phyloP scores from a whole-genome alignment of 2,113 vertebrate species.

The Oreochromis niloticus region DNA sequence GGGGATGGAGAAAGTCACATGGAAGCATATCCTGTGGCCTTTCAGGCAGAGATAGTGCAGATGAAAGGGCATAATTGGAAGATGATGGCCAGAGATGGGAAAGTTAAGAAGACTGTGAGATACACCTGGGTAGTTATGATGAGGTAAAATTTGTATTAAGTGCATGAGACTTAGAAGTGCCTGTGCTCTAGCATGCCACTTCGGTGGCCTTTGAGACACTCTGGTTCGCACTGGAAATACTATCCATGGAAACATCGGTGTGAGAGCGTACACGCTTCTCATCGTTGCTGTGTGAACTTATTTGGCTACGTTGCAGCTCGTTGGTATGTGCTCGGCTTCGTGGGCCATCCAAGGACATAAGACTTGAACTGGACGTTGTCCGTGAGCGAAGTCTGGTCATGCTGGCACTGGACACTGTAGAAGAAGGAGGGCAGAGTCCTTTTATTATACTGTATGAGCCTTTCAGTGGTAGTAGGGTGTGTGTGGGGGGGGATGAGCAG shows the following conservation, averaged over 20 bases:
- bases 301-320: conserved; percentile 41
- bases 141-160: conserved; percentile 20
- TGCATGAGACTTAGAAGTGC: background rate
- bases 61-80: conserved; percentile 16
- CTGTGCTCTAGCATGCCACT: conserved; percentile 77
- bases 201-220: conserved; percentile 77
- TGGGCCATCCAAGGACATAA: conserved; percentile 75
- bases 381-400: conserved; percentile 91
- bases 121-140: background rate
- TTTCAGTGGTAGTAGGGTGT: background rate
- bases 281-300: conserved; percentile 57
- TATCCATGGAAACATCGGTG: conserved; percentile 74
- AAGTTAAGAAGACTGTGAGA: background rate
- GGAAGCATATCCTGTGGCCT: background rate
- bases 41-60: conserved; percentile 1
- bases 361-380: conserved; percentile 83
- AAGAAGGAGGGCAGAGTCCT: background rate
- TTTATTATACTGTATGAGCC: background rate
- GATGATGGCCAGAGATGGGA: background rate
- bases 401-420: conserved; percentile 83
- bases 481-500: background rate
- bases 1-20: background rate
- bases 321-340: conserved; percentile 79
- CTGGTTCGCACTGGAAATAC: conserved; percentile 70
- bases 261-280: conserved; percentile 70